Conservation (phyloP, 1,140 invertebrate genomes). For the Pollicipes pollicipes region DNA sequence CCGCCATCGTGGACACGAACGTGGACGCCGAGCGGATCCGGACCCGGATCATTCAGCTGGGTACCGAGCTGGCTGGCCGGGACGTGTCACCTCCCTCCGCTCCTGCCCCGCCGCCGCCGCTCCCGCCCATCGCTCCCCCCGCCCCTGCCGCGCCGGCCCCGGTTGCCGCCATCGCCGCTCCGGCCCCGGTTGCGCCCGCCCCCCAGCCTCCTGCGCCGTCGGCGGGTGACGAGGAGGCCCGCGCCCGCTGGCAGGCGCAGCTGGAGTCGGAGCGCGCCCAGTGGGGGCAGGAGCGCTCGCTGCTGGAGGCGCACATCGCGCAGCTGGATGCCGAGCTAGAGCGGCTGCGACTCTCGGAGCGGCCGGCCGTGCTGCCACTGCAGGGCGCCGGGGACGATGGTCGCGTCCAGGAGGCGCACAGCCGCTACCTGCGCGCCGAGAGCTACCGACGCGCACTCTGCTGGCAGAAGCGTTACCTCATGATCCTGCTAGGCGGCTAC, state of each 20-base stretch:
- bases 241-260: not conserved
- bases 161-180: too few relatives aligned
- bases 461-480: constrained; percentile 67
- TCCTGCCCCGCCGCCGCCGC: too few relatives aligned
- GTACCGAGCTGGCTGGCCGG: not conserved
- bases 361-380: not conserved
- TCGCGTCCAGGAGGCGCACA: not conserved
- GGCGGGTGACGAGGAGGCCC: not conserved
- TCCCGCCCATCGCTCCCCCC: too few relatives aligned
- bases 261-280: not conserved
- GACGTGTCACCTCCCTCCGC: not conserved
- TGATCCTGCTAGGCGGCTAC: constrained; percentile 49
- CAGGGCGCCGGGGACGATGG: not conserved
- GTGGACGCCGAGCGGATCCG: not conserved
- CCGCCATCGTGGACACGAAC: not conserved
- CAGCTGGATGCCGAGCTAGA: not conserved
- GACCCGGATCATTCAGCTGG: not conserved
- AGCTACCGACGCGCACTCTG: constrained; percentile 62
- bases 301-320: not conserved
- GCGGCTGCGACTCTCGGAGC: not conserved
- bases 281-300: not conserved
- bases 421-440: constrained; percentile 51
- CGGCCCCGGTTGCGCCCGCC: too few relatives aligned
- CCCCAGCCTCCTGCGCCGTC: not conserved
- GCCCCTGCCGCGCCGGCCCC: too few relatives aligned